Evolutionary conservation across 2,797 vertebrate genomes (phyloP).

Genomic region (Falco rusticolus): DNA sequence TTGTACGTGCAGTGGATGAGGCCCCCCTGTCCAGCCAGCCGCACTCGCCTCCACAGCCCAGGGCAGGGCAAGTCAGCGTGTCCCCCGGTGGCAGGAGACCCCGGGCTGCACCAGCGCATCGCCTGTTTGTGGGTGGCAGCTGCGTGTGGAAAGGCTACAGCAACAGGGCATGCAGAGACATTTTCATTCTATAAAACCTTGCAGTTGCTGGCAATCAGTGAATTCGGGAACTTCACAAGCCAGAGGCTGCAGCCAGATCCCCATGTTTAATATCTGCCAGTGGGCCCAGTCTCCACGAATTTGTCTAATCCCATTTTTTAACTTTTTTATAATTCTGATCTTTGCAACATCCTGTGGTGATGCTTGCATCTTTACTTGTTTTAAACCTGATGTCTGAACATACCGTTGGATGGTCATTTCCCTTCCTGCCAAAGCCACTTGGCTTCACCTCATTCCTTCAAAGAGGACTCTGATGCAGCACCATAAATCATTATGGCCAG

Average conservation of each 20-base stretch:
- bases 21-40: too few relatives aligned
- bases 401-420: background rate
- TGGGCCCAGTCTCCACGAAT: background rate
- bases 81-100: background rate
- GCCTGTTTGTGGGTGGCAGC: background rate
- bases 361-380: background rate
- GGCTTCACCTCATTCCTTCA: background rate
- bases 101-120: background rate
- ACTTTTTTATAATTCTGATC: background rate
- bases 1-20: background rate
- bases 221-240: background rate
- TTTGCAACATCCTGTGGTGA: background rate
- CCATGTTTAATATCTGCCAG: background rate
- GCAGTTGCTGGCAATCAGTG: background rate
- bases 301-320: background rate
- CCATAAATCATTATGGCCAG: background rate
- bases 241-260: background rate
- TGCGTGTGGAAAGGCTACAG: background rate
- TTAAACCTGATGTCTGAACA: background rate
- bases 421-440: background rate
- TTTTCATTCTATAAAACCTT: background rate
- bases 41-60: fast-evolving
- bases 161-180: fast-evolving
- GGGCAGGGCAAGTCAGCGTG: background rate
- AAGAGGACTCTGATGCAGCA: background rate